Conservation (phyloP, 35 echinoderm and acorn worm genomes). For the Heliocidaris tuberculata region DNA sequence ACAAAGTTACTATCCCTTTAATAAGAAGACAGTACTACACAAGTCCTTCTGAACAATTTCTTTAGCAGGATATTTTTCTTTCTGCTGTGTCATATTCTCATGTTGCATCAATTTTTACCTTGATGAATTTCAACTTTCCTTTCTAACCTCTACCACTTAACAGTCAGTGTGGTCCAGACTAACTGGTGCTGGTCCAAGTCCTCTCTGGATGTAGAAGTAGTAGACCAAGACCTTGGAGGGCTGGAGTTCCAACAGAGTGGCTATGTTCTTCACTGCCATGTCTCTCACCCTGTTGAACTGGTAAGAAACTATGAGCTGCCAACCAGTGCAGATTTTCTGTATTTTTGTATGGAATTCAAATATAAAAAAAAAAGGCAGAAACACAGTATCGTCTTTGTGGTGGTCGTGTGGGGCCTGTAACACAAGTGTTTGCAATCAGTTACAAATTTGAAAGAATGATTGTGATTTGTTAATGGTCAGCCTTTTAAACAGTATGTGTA, state of each 20-base stretch:
- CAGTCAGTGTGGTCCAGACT: constrained; percentile 66
- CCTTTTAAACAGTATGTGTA: no score
- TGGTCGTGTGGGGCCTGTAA: no score
- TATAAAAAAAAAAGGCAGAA: no score
- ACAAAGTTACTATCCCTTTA: no score
- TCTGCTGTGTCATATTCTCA: not conserved
- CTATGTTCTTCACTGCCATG: constrained; percentile 77
- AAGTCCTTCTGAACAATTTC: no score
- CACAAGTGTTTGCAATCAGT: no score
- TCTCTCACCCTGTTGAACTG: constrained; percentile 68
- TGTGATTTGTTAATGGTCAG: no score
- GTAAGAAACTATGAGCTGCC: constrained; percentile 46
- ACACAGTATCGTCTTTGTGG: no score
- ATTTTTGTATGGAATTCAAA: no score
- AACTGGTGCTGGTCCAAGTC: constrained; percentile 84
- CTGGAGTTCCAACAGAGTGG: constrained; percentile 79
- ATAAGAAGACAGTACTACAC: no score
- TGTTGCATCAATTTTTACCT: not conserved
- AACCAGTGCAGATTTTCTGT: not conserved
- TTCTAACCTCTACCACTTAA: not conserved
- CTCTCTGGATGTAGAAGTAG: constrained; percentile 65
- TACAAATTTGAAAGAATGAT: no score
- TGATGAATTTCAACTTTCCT: constrained; percentile 23
- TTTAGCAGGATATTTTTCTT: no score
- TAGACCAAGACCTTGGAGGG: constrained; percentile 62